phyloP scores from a whole-genome alignment of 1,140 invertebrate species.

The Trypoxylus dichotomus region DNA sequence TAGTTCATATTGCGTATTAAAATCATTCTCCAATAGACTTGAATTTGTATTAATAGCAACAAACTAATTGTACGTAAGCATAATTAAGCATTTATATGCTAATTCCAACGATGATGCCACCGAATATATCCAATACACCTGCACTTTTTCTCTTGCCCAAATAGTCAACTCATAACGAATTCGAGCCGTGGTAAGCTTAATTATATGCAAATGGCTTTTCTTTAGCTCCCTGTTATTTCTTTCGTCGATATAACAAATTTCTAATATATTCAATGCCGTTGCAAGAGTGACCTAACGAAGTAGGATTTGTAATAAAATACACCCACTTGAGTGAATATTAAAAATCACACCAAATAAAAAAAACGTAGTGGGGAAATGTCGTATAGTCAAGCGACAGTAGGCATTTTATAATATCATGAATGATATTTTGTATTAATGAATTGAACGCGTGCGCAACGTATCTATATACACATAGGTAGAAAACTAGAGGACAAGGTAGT shows the following conservation, averaged over 20 bases:
- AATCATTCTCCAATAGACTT: no score
- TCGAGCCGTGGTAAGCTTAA: neutral
- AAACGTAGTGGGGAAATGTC: neutral
- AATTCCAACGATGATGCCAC: neutral
- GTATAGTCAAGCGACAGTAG: neutral
- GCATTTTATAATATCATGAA: conserved; percentile 2
- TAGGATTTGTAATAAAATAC: conserved; percentile 26
- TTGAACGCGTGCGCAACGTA: neutral
- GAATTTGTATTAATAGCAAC: neutral
- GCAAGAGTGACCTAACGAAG: neutral
- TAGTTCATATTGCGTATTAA: no score
- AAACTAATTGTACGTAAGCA: neutral
- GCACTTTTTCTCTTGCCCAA: neutral
- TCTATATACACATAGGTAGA: neutral
- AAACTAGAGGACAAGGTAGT: conserved; percentile 9
- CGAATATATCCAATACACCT: neutral
- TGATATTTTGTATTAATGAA: conserved; percentile 15
- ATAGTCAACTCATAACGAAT: neutral
- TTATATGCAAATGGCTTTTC: neutral
- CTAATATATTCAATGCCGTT: conserved; percentile 4
- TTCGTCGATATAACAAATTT: neutral
- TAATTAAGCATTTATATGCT: neutral
- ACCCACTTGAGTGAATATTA: conserved; percentile 1
- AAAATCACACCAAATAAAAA: neutral
- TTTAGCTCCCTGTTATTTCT: conserved; percentile 12